Conservation (phyloP, 92 coral and sea anemone species). For the Montipora capitata region DNA sequence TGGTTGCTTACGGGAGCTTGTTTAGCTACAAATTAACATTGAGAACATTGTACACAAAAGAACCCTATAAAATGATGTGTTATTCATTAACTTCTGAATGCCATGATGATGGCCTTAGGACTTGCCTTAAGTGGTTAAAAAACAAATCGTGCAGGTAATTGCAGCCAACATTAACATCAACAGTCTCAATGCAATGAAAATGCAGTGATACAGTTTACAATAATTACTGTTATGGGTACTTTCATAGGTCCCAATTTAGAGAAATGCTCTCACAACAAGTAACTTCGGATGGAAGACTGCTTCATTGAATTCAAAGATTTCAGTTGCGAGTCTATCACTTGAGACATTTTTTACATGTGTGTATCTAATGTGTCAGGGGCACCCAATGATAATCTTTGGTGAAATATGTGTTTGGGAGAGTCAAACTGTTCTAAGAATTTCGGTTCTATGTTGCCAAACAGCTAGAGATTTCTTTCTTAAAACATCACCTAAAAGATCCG, state of each 20-base stretch:
- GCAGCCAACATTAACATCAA: slow-evolving; percentile 10
- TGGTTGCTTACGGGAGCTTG: slow-evolving; percentile 28
- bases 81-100: not conserved
- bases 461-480: no score
- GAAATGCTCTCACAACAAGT: not conserved
- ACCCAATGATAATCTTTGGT: no score
- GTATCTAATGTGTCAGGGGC: not conserved
- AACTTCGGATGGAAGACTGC: slow-evolving; percentile 8
- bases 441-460: no score
- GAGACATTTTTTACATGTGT: not conserved
- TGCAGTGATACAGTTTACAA: slow-evolving; percentile 22
- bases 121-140: slow-evolving; percentile 10
- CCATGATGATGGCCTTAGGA: not conserved
- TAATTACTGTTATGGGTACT: not conserved
- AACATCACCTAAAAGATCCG: no score
- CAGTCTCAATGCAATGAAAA: slow-evolving; percentile 9
- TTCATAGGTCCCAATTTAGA: slow-evolving; percentile 3
- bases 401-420: no score
- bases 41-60: not conserved
- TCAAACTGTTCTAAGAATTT: no score
- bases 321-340: not conserved
- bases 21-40: not conserved
- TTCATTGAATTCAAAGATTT: not conserved
- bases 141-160: slow-evolving; percentile 11
- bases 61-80: not conserved